phyloP scores from a whole-genome alignment of 2,113 vertebrate genomes.

The Cacatua alba region DNA sequence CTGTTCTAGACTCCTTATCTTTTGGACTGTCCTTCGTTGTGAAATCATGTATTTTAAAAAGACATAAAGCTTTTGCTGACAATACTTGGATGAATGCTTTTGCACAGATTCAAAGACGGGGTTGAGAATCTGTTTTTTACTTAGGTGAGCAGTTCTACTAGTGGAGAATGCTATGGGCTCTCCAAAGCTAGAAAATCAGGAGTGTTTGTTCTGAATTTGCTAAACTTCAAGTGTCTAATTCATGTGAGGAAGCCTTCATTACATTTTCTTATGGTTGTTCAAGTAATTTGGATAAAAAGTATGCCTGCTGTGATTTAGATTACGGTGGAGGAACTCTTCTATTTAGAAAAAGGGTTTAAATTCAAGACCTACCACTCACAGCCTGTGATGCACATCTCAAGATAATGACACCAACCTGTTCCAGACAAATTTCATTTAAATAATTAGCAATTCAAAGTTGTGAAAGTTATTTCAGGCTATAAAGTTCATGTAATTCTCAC shows the following conservation, averaged over 20 bases:
- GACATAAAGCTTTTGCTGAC: background rate
- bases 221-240: background rate
- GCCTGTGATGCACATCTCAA: background rate
- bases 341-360: background rate
- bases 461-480: background rate
- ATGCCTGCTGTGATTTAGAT: background rate
- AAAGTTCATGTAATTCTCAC: background rate
- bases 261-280: background rate
- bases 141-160: background rate
- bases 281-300: background rate
- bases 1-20: background rate
- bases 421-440: background rate
- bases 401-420: background rate
- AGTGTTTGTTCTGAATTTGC: background rate
- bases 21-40: background rate
- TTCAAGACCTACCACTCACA: background rate
- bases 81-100: background rate
- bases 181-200: background rate
- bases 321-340: background rate
- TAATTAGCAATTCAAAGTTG: conserved; percentile 17
- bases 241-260: background rate
- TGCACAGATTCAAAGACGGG: background rate
- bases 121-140: background rate
- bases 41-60: background rate
- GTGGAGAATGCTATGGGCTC: background rate